Base-by-base conservation (phyloP, 1,140 invertebrate species). In the Sitodiplosis mosellana region DNA sequence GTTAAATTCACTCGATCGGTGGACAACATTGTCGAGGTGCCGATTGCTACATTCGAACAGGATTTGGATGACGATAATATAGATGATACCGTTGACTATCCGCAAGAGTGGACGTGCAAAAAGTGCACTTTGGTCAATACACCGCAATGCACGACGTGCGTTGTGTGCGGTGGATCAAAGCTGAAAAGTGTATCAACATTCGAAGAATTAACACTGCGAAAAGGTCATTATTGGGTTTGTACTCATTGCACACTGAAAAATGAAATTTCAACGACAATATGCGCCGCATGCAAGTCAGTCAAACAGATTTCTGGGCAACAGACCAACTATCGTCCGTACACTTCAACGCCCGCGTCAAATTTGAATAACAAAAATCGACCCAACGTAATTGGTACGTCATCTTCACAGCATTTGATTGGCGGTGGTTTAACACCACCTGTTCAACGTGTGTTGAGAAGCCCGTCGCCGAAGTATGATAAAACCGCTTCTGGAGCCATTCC, bases 121-220 rank as follows among this genome's bases (percentile, higher is more conserved):
- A 87, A 87, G 56, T 91, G 87, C 61, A 91, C 87, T 1, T 68
- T 91, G 41, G 71, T 88, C 2, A 91, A 91, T 66, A 72, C 76
- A 18, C 70, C 71, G 1, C 66, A 69, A 18, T 73, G 75, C 7
- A 69, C 75, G 46, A 78, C 77, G 0, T 91, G 88, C 58, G 77
- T 80, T 7, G 85, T 82, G 0, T 91, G 87, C 64, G 83, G 84
- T 19, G 84, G 82, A 14, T 85, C 83, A 0, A 80, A 83, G 55
- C 65, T 83, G 4, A 73, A 76, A 48, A 81, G 78, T 51, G 69
- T 83, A 27, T 71, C 70, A 21, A 64, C 72, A 48, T 62, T 73
- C 6, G 72, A 78, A 49, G 80, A 82, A 53, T 74, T 76, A 59
- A 82, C 80, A 1, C 56, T 82, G 49, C 65, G 77, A 6, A 80